These are phyloP conservation scores for Stegostoma tigrinum DNA, from an alignment of 2,113 vertebrate genomes.

Conservation along the genomic window DNA sequence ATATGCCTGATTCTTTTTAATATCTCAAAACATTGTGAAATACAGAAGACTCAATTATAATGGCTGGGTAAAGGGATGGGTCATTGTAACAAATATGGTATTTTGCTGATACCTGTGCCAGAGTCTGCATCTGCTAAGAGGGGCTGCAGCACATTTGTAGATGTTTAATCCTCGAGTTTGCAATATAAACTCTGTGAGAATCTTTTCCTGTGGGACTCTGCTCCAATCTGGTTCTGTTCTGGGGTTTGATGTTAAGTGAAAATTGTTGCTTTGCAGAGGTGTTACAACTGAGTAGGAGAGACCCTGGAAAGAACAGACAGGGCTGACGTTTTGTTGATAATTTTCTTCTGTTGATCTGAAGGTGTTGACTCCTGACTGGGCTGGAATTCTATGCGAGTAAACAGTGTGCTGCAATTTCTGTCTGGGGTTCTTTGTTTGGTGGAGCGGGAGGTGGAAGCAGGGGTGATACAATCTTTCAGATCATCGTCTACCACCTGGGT, in stretches of 20 bases:
- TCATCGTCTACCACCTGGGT: neutral
- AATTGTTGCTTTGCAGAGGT: neutral
- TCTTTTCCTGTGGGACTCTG: neutral
- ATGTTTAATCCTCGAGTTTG: neutral
- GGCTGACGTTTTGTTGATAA: neutral
- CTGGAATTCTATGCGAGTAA: neutral
- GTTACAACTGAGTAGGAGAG: neutral
- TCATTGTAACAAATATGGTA: neutral
- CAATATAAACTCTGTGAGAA: slow-evolving; percentile 15
- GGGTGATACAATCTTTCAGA: too few relatives aligned
- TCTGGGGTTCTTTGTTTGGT: neutral
- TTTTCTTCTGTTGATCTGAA: neutral
- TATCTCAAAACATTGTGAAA: neutral
- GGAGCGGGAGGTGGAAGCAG: neutral
- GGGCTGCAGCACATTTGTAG: neutral
- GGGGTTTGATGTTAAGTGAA: neutral
- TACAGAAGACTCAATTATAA: neutral
- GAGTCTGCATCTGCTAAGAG: neutral
- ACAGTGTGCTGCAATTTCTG: neutral
- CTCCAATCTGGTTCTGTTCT: neutral
- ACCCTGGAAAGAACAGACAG: neutral
- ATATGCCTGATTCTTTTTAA: neutral
- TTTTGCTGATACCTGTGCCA: neutral
- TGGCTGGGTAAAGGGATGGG: neutral
- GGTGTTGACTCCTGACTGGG: neutral